A percentile compares a stretch with the other conserved stretches of the same genome.
phyloP scores from a whole-genome alignment of 2,113 vertebrate species.

The Salvator merianae region DNA sequence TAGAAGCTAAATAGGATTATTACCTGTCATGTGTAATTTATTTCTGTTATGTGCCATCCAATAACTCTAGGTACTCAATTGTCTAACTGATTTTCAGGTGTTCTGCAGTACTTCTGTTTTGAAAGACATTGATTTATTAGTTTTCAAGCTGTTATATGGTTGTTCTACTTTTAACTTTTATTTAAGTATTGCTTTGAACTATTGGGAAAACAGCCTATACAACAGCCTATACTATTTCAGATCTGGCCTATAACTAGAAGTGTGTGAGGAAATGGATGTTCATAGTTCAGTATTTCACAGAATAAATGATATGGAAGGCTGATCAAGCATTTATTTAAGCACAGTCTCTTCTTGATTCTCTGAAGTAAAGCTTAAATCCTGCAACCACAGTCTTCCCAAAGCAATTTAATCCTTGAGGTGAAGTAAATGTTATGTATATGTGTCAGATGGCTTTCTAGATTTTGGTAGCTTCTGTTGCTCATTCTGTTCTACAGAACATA shows the following conservation, averaged over 20 bases:
- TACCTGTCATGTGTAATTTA: neutral
- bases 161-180: neutral
- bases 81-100: neutral
- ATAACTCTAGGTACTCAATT: neutral
- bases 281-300: neutral
- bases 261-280: too few species aligned
- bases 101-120: neutral
- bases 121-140: neutral
- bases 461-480: conserved; percentile 30
- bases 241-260: too few species aligned
- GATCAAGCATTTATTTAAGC: too few species aligned
- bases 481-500: conserved; percentile 50
- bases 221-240: too few species aligned
- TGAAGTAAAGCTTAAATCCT: neutral
- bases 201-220: neutral
- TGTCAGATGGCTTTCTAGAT: too few species aligned
- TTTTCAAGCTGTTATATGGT: neutral
- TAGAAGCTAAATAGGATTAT: neutral
- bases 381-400: neutral
- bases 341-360: too few species aligned
- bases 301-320: too few species aligned
- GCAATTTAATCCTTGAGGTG: neutral
- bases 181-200: neutral
- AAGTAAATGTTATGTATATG: too few species aligned
- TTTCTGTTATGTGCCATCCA: too few species aligned